phyloP scores from a whole-genome alignment of 2,797 vertebrate genomes.

The Hyperoplus immaculatus region DNA sequence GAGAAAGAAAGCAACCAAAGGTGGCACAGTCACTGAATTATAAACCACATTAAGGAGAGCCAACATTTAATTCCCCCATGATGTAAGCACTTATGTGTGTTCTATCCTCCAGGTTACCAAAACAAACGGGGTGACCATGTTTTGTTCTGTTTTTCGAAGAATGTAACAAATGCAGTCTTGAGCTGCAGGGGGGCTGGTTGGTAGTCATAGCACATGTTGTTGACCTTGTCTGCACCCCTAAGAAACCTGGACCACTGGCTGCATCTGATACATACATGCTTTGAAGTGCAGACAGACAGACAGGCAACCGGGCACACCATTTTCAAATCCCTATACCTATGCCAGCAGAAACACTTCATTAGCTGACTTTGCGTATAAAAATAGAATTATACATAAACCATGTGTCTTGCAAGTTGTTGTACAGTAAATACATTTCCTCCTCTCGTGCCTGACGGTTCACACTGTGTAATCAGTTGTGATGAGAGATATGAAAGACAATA shows the following conservation, averaged over 20 bases:
- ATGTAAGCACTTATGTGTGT: conserved; percentile 58
- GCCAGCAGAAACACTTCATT: conserved; percentile 67
- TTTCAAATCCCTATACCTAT: conserved; percentile 40
- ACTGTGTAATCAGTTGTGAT: conserved; percentile 50
- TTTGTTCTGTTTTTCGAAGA: conserved; percentile 73
- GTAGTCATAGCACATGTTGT: conserved; percentile 75
- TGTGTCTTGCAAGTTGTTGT: conserved; percentile 58
- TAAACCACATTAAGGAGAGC: conserved; percentile 69
- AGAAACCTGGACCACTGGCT: conserved; percentile 55
- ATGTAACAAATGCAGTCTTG: conserved; percentile 79
- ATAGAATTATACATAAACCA: conserved; percentile 63
- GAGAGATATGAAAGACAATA: conserved; percentile 41
- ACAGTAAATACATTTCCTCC: conserved; percentile 44
- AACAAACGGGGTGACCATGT: conserved; percentile 72
- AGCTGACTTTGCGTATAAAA: conserved; percentile 59
- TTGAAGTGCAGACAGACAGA: conserved; percentile 58
- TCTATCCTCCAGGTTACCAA: conserved; percentile 75
- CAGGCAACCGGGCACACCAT: conserved; percentile 21
- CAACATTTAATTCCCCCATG: conserved; percentile 56
- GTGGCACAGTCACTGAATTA: conserved; percentile 66
- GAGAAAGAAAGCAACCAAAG: conserved; percentile 67
- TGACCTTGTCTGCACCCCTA: conserved; percentile 76
- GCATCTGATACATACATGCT: conserved; percentile 58
- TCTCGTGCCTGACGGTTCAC: conserved; percentile 34
- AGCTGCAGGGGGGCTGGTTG: conserved; percentile 64